phyloP scores from a whole-genome alignment of 1,140 invertebrate genomes.

The Pseudomyrmex cubaensis region DNA sequence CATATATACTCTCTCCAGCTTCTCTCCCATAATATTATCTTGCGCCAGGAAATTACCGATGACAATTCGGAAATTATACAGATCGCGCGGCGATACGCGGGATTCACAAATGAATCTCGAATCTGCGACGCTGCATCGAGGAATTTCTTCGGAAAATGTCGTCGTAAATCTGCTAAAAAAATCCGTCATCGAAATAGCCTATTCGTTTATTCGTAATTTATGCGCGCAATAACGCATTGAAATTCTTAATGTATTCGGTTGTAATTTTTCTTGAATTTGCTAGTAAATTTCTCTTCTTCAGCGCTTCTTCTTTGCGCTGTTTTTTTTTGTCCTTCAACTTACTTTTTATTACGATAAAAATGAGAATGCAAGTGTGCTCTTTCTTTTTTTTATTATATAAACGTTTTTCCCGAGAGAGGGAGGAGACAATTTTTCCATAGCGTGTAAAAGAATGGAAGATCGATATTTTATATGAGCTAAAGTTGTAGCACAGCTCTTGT shows the following conservation, averaged over 20 bases:
- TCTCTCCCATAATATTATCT: neutral
- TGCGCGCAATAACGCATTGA: neutral
- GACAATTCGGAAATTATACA: neutral
- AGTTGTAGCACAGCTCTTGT: neutral
- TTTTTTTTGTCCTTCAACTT: neutral
- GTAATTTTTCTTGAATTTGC: neutral
- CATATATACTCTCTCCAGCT: neutral
- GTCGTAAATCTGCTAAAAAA: too few species aligned
- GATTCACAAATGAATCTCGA: neutral
- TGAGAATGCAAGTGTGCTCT: neutral
- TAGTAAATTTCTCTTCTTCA: neutral
- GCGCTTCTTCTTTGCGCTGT: neutral
- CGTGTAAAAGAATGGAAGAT: neutral
- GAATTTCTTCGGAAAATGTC: neutral
- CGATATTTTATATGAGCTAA: neutral
- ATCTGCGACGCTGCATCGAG: neutral
- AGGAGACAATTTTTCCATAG: neutral
- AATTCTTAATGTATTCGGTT: neutral
- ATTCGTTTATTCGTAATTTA: too few species aligned
- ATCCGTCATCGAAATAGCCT: too few species aligned
- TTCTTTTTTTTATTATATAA: neutral
- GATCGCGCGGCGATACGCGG: neutral
- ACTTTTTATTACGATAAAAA: neutral
- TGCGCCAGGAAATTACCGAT: conserved; percentile 1
- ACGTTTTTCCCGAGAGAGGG: neutral